Evolutionary conservation across 1,140 invertebrate genomes (phyloP).

Genomic region (Drosophila nannoptera): DNA sequence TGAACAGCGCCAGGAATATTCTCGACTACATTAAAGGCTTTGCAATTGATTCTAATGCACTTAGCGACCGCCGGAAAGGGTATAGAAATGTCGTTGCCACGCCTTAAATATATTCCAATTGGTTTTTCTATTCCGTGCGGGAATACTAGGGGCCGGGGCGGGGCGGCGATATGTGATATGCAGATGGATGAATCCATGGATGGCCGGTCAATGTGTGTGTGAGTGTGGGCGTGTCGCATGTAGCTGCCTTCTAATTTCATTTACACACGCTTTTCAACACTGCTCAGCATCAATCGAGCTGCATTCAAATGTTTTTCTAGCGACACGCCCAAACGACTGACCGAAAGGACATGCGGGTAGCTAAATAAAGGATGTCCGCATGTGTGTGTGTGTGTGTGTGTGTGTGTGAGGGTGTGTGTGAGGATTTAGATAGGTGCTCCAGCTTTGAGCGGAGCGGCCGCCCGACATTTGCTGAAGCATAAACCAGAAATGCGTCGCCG

Average conservation of each 20-base stretch:
- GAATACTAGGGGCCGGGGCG: too few species aligned
- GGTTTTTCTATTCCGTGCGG: background rate
- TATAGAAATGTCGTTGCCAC: background rate
- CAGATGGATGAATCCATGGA: background rate
- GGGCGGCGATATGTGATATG: background rate
- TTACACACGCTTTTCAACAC: constrained; percentile 69
- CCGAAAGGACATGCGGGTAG: constrained; percentile 5
- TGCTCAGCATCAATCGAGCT: constrained; percentile 56
- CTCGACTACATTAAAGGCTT: too few species aligned
- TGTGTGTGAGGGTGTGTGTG: too few species aligned
- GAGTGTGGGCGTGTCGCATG: constrained; percentile 21
- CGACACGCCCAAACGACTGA: constrained; percentile 2
- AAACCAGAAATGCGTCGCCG: constrained; percentile 22
- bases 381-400: too few species aligned
- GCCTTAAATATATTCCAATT: background rate
- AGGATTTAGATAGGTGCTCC: constrained; percentile 8
- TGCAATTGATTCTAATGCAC: too few species aligned
- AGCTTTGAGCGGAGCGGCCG: background rate
- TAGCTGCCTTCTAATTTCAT: constrained; percentile 66
- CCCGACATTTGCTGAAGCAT: constrained; percentile 13
- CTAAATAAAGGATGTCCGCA: too few species aligned
- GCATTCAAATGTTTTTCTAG: constrained; percentile 62
- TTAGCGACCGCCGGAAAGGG: background rate
- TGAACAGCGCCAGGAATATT: too few species aligned
- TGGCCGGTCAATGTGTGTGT: background rate